Evolutionary conservation across 2,888 invertebrate species (phyloP), one percentile per base, ranked within the genome.

Genomic region (Napeogenes sylphis): DNA sequence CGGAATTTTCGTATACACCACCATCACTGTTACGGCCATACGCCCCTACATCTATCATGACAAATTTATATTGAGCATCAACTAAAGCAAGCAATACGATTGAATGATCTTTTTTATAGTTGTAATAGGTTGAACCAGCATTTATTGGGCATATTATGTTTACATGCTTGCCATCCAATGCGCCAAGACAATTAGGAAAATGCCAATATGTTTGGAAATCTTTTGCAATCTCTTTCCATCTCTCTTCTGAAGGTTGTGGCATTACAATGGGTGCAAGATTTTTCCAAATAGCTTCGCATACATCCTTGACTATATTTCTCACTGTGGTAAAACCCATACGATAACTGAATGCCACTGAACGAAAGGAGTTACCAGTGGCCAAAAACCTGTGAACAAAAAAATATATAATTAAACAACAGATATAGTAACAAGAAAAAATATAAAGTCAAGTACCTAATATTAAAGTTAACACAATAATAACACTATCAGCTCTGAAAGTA

Each of bases 211-310:
- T 54, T 66, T 64, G 47, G 61, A 61, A 72, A 32, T 51, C 63
- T 59, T 69, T 59, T 56, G 65, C 68, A 59, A 67, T 65, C 47
- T 63, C 42, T 56, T 54, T 61, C 69, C 73, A 72, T 47, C 47
- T 63, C 60, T 61, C 14, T 61, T 62, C 56, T 47, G 66, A 61
- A 60, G 72, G 71, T 68, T 57, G 8, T 8, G 70, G 70, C 72
- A 73, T 73, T 61, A 70, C 68, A 65, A 70, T 70, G 55, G 69
- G 67, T 47, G 64, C 55, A 45, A 71, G 14, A 45, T 68, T 71
- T 38, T 71, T 70, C 74, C 75, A 73, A 45, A 76, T 71, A 33
- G 75, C 74, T 35, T 59, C 62, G 63, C 71, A 75, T 45, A 76
- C 73, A 71, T 76, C 73, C 68, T 64, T 55, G 33, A 38, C 38